Conservation (phyloP, 2,113 vertebrate species). For the Phycodurus eques region DNA sequence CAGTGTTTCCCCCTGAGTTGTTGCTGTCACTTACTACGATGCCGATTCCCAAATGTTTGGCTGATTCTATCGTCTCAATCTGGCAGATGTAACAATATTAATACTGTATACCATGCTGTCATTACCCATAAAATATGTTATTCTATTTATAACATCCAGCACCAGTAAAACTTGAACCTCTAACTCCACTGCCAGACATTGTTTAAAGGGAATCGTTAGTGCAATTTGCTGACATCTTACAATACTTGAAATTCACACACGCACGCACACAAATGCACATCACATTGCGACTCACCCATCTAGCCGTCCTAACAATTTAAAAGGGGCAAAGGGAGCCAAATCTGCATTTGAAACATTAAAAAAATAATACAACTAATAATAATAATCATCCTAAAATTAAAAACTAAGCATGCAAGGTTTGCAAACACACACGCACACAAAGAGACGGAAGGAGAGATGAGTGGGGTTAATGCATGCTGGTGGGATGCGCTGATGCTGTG, state of each 20-base stretch:
- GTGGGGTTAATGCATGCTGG: slow-evolving; percentile 22
- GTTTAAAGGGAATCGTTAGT: slow-evolving; percentile 68
- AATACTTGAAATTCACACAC: slow-evolving; percentile 19
- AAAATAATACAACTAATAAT: slow-evolving; percentile 27
- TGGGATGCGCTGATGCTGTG: slow-evolving; percentile 43
- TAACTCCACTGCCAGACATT: slow-evolving; percentile 34
- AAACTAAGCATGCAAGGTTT: slow-evolving; percentile 21
- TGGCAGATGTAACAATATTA: not conserved
- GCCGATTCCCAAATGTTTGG: no score
- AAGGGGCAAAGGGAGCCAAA: slow-evolving; percentile 19
- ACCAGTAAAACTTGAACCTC: slow-evolving; percentile 23
- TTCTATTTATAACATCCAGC: slow-evolving; percentile 12
- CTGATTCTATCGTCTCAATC: not conserved
- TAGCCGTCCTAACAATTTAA: slow-evolving; percentile 35
- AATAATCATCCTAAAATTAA: not conserved
- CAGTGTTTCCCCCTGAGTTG: slow-evolving; percentile 71
- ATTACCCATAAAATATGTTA: not conserved
- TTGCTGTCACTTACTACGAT: slow-evolving; percentile 32
- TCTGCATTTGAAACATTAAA: slow-evolving; percentile 63
- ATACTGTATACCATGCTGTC: not conserved
- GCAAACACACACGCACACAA: slow-evolving; percentile 12
- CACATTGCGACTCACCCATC: slow-evolving; percentile 10
- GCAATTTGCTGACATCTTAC: slow-evolving; percentile 65
- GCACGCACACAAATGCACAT: slow-evolving; percentile 6
- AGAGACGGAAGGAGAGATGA: slow-evolving; percentile 10